Base-by-base conservation (phyloP, 92 coral and sea anemone species). In the Nematostella vectensis region DNA sequence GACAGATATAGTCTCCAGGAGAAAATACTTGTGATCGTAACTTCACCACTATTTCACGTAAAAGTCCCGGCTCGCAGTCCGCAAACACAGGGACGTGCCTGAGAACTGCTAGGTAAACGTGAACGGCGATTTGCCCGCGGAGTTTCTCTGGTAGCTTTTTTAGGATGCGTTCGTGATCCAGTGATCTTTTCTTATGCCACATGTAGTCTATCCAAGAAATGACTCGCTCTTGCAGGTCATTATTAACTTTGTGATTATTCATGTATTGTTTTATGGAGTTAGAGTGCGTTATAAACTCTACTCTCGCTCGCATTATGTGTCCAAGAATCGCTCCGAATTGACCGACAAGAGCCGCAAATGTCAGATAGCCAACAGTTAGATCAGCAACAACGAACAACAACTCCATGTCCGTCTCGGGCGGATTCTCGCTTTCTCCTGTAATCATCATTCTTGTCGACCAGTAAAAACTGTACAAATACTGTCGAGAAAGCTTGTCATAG, bases 261-360 rank as follows among this genome's bases (percentile, higher is more conserved):
- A 87, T 71, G 48, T 87, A 82, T 42, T 63, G 76, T 48, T 77
- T 82, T 27, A 87, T 79, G 2, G 88, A 69, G 25, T 74, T 76
- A 3, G 85, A 68, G 44, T 76, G 80, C 40, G 51, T 75, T 16
- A 77, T 74, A 60, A 87, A 77, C 36, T 78, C 89, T 4, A 83
- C 68, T 48, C 89, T 55, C 19, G 83, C 76, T 17, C 67, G 74
- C 43, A 74, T 68, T 21, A 84, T 74, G 30, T 76, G 88, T 1
- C 83, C 79, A 53, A 87, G 78, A 80, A 82, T 82, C 49, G 85
- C 82, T 31, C 96, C 88, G 31, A 83, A 75, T 55, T 81, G 83
- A 0, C 96, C 96, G 3, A 87, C 86, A 26, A 87, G 55, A 24
- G 88, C 79, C 2, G 96, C 96, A 27, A 87, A 87, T 24, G 77